Evolutionary conservation across 1,140 invertebrate genomes (phyloP).

Genomic region (Drosophila lowei): DNA sequence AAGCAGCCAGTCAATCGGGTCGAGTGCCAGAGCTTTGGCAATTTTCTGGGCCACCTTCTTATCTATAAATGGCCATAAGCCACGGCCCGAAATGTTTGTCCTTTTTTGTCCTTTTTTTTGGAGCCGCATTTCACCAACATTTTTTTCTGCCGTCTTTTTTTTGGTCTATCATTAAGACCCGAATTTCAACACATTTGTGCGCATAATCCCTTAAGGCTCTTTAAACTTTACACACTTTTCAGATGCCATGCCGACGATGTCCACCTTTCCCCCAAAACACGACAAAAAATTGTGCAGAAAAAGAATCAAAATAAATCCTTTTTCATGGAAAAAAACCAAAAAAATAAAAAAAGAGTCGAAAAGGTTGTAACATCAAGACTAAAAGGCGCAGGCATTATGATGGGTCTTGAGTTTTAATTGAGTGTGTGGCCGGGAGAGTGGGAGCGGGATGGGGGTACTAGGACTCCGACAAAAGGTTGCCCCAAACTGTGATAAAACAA

Average conservation of each 20-base stretch:
- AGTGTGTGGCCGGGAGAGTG: slow-evolving; percentile 58
- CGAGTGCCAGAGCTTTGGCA: slow-evolving; percentile 36
- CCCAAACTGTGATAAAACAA: slow-evolving; percentile 74
- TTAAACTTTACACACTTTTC: slow-evolving; percentile 82
- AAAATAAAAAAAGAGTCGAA: slow-evolving; percentile 49
- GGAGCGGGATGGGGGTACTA: slow-evolving; percentile 11
- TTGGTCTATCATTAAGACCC: slow-evolving; percentile 57
- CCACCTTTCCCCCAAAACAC: slow-evolving; percentile 20
- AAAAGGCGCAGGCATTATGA: slow-evolving; percentile 77
- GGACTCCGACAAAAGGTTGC: slow-evolving; percentile 41
- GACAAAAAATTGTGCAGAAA: slow-evolving; percentile 50
- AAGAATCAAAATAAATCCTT: slow-evolving; percentile 70
- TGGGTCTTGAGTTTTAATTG: slow-evolving; percentile 82
- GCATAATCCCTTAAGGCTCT: slow-evolving; percentile 82
- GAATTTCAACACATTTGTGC: slow-evolving; percentile 81
- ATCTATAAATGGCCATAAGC: slow-evolving; percentile 79
- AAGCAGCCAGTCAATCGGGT: slow-evolving; percentile 66
- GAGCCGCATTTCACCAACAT: slow-evolving; percentile 9
- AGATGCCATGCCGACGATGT: slow-evolving; percentile 2
- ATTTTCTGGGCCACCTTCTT: slow-evolving; percentile 57
- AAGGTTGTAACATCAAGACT: slow-evolving; percentile 77
- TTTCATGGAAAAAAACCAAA: slow-evolving; percentile 42
- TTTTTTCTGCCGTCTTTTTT: slow-evolving; percentile 35
- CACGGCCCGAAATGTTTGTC: slow-evolving; percentile 58
- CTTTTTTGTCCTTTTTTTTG: slow-evolving; percentile 36